These are phyloP conservation scores for Apis dorsata DNA, from an alignment of 1,140 invertebrate species.

Conservation along the genomic window DNA sequence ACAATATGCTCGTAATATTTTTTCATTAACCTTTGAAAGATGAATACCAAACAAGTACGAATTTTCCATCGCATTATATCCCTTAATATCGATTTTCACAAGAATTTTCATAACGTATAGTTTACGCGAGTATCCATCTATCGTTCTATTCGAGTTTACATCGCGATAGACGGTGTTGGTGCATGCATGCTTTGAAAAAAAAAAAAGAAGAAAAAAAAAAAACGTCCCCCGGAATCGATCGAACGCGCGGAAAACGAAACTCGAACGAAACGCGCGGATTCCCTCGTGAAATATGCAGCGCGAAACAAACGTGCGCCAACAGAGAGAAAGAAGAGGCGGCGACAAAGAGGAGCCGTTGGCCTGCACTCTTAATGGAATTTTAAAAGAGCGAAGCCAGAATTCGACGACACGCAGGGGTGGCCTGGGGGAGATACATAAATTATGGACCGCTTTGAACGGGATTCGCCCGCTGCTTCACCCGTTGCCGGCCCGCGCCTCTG, in stretches of 20 bases:
- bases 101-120: no score
- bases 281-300: slow-evolving; percentile 36
- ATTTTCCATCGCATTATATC: no score
- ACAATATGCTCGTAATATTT: no score
- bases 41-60: no score
- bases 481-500: slow-evolving; percentile 19
- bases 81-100: no score
- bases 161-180: no score
- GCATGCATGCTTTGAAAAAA: background rate
- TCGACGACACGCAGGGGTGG: slow-evolving; percentile 46
- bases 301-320: slow-evolving; percentile 49
- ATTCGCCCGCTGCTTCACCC: slow-evolving; percentile 44
- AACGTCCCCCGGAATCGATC: slow-evolving; percentile 17
- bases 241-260: background rate
- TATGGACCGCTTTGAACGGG: slow-evolving; percentile 66
- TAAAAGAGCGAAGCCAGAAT: slow-evolving; percentile 60
- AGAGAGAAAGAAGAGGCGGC: slow-evolving; percentile 21
- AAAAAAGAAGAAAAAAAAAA: background rate
- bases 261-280: slow-evolving; percentile 16
- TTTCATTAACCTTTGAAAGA: no score
- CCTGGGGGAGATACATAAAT: slow-evolving; percentile 61
- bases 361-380: slow-evolving; percentile 67
- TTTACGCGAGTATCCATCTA: background rate
- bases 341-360: slow-evolving; percentile 46
- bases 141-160: no score